These are phyloP conservation scores for Daktulosphaira vitifoliae DNA, from an alignment of 1,140 invertebrate genomes.

Conservation along the genomic window DNA sequence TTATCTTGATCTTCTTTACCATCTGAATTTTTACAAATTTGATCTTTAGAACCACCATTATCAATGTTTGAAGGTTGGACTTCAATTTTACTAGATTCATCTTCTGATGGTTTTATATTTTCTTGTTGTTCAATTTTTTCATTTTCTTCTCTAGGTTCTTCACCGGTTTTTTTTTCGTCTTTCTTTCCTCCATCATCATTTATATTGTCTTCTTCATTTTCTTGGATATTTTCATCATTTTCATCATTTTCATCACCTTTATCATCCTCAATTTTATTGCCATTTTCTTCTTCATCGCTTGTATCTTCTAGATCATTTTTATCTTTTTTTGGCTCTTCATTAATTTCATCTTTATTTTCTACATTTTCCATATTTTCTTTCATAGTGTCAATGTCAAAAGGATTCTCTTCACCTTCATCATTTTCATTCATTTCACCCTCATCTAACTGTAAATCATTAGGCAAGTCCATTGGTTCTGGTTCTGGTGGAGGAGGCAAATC, in stretches of 20 bases:
- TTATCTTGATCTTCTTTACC: conserved; percentile 26
- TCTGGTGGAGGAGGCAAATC: conserved; percentile 56
- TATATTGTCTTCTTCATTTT: conserved; percentile 38
- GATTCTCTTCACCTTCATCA: conserved; percentile 56
- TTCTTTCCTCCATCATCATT: conserved; percentile 39
- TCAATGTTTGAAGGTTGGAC: conserved; percentile 39
- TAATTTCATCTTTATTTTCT: conserved; percentile 36
- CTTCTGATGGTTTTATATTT: conserved; percentile 50
- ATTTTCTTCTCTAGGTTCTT: conserved; percentile 42
- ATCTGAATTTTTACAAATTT: conserved; percentile 37
- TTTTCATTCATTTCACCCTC: conserved; percentile 55
- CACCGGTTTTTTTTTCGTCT: conserved; percentile 42
- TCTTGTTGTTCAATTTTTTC: conserved; percentile 46
- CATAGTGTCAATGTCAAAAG: conserved; percentile 72
- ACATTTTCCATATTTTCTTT: conserved; percentile 45
- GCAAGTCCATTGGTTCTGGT: conserved; percentile 74
- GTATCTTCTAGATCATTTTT: conserved; percentile 36
- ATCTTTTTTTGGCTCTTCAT: conserved; percentile 38
- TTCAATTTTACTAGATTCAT: conserved; percentile 47
- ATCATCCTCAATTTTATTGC: conserved; percentile 38
- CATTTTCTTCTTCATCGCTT: conserved; percentile 36
- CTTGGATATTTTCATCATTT: conserved; percentile 37
- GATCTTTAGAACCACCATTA: conserved; percentile 40
- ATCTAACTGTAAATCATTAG: conserved; percentile 76
- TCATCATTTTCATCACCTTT: conserved; percentile 36